Evolutionary conservation across 1,140 invertebrate genomes (phyloP).

Genomic region (Sitodiplosis mosellana): DNA sequence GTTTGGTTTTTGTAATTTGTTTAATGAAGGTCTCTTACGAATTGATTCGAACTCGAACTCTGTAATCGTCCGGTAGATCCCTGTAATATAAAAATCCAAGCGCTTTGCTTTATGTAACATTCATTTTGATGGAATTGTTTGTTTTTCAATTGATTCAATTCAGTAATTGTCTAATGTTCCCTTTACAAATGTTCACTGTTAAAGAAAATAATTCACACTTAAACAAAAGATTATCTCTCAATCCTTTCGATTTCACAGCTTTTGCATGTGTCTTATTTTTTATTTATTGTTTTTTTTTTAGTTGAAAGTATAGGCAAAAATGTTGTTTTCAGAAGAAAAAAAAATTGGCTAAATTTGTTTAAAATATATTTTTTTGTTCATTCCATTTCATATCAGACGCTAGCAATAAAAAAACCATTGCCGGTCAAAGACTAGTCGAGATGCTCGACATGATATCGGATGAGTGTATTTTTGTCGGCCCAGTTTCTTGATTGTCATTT

Average conservation of each 20-base stretch:
- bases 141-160: too few species aligned
- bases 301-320: neutral
- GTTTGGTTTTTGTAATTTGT: neutral
- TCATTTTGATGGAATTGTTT: slow-evolving; percentile 11
- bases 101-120: slow-evolving; percentile 6
- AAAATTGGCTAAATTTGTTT: neutral
- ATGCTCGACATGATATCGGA: too few species aligned
- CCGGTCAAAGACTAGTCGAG: neutral
- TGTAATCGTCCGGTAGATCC: slow-evolving; percentile 52
- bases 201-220: too few species aligned
- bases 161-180: too few species aligned
- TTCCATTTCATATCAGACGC: neutral
- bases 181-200: too few species aligned
- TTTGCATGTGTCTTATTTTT: slow-evolving; percentile 3
- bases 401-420: neutral
- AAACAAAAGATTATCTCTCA: neutral
- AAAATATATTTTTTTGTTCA: neutral
- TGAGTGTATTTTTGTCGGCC: too few species aligned
- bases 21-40: slow-evolving; percentile 38
- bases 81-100: slow-evolving; percentile 52
- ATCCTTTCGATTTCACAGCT: neutral
- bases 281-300: slow-evolving; percentile 1
- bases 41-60: slow-evolving; percentile 53
- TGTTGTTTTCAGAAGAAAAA: neutral
- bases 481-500: too few species aligned